phyloP scores from a whole-genome alignment of 2,888 invertebrate species.

The Caenorhabditis sinica region DNA sequence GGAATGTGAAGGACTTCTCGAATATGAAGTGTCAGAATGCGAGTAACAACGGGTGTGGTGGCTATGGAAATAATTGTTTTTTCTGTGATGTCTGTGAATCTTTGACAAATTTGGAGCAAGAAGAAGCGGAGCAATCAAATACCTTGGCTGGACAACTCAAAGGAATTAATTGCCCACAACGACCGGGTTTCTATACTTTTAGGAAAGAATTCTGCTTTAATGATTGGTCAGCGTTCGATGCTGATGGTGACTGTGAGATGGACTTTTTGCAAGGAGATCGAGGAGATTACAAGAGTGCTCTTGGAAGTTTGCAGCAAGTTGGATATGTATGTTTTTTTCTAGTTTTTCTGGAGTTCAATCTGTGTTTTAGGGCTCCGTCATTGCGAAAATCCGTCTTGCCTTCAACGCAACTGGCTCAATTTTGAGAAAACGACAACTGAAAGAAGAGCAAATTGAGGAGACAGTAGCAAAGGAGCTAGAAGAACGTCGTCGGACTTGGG shows the following conservation, averaged over 20 bases:
- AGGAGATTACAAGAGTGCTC: slow-evolving; percentile 81
- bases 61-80: slow-evolving; percentile 83
- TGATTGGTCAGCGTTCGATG: slow-evolving; percentile 83
- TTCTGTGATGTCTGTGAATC: slow-evolving; percentile 83
- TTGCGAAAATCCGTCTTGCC: slow-evolving; percentile 83
- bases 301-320: slow-evolving; percentile 82
- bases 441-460: slow-evolving; percentile 81
- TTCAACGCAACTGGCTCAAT: slow-evolving; percentile 82
- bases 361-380: slow-evolving; percentile 81
- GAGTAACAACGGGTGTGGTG: slow-evolving; percentile 83
- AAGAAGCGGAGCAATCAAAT: slow-evolving; percentile 54
- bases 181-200: slow-evolving; percentile 81
- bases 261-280: slow-evolving; percentile 81
- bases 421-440: slow-evolving; percentile 76
- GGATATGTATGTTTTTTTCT: slow-evolving; percentile 80
- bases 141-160: slow-evolving; percentile 75
- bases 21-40: slow-evolving; percentile 83
- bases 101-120: slow-evolving; percentile 76
- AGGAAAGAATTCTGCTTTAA: slow-evolving; percentile 84
- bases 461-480: slow-evolving; percentile 75
- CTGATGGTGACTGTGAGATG: slow-evolving; percentile 83
- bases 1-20: slow-evolving; percentile 82
- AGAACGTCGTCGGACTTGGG: slow-evolving; percentile 80
- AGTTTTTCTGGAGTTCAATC: slow-evolving; percentile 36
- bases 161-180: slow-evolving; percentile 82